Percentiles rank a stretch among this genome's conserved stretches.
Evolutionary conservation across 2,797 vertebrate genomes (phyloP).

Genomic region (Phoebastria nigripes): DNA sequence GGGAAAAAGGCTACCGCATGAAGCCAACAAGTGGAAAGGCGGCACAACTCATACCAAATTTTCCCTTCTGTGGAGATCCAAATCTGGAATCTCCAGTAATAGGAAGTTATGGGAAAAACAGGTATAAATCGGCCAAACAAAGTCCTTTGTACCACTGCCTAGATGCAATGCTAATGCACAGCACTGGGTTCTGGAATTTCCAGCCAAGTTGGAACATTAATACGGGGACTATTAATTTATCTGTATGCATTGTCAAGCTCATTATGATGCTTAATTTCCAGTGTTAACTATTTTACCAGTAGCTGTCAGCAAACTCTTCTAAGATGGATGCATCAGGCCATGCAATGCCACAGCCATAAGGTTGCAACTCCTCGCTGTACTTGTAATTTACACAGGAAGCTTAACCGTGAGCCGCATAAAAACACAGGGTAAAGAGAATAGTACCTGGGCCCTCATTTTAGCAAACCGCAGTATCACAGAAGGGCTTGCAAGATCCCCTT

Average conservation of each 20-base stretch:
- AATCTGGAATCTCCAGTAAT: neutral
- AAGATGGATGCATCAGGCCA: neutral
- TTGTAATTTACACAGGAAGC: neutral
- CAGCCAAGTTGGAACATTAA: neutral
- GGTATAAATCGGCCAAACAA: neutral
- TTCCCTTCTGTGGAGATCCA: neutral
- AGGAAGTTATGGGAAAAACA: neutral
- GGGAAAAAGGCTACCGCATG: neutral
- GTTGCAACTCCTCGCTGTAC: accelerated
- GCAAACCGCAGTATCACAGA: neutral
- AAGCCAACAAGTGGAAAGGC: neutral
- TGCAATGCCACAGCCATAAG: neutral
- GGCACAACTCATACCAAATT: neutral
- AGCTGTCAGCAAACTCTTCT: neutral
- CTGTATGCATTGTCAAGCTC: neutral
- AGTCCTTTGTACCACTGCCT: neutral
- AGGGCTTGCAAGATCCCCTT: neutral
- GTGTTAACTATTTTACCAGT: neutral
- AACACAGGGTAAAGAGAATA: accelerated
- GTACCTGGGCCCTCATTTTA: neutral
- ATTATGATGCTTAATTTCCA: neutral
- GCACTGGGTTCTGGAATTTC: neutral
- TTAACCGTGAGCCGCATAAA: neutral
- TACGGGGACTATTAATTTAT: neutral
- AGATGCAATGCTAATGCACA: neutral